These are phyloP conservation scores for Musca domestica DNA, from an alignment of 1,140 invertebrate genomes.

Conservation along the genomic window DNA sequence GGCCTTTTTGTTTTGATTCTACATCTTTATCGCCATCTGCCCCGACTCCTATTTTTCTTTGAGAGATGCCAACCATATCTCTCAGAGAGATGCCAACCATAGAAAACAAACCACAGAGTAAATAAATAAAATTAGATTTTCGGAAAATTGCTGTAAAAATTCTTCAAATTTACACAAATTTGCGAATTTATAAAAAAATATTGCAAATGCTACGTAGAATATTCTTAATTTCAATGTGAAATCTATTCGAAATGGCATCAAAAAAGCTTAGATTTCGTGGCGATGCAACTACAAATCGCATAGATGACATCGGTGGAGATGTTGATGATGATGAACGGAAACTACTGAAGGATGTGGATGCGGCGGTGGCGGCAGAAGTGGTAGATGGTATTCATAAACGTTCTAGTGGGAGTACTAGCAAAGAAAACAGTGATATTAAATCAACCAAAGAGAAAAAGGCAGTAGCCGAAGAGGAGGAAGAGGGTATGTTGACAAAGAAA, in stretches of 20 bases:
- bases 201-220: no score
- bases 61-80: no score
- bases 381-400: slow-evolving; percentile 21
- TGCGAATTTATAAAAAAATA: no score
- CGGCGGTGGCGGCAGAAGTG: not conserved
- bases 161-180: no score
- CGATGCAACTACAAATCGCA: slow-evolving; percentile 46
- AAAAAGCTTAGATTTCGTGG: slow-evolving; percentile 53
- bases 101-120: no score
- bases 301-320: slow-evolving; percentile 53
- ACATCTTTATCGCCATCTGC: no score
- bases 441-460: slow-evolving; percentile 15
- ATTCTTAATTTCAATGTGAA: no score
- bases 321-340: slow-evolving; percentile 26
- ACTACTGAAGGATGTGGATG: slow-evolving; percentile 21
- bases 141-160: no score
- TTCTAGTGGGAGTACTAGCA: slow-evolving; percentile 37
- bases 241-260: slow-evolving; percentile 24
- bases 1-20: no score
- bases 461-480: slow-evolving; percentile 2
- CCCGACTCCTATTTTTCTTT: no score
- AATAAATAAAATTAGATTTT: no score
- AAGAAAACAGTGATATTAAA: slow-evolving; percentile 26
- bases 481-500: not conserved
- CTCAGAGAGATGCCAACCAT: no score